A percentile compares a stretch with the other conserved stretches of the same genome.
phyloP scores from a whole-genome alignment of 2,888 invertebrate genomes.

The Erpobdella octoculata region DNA sequence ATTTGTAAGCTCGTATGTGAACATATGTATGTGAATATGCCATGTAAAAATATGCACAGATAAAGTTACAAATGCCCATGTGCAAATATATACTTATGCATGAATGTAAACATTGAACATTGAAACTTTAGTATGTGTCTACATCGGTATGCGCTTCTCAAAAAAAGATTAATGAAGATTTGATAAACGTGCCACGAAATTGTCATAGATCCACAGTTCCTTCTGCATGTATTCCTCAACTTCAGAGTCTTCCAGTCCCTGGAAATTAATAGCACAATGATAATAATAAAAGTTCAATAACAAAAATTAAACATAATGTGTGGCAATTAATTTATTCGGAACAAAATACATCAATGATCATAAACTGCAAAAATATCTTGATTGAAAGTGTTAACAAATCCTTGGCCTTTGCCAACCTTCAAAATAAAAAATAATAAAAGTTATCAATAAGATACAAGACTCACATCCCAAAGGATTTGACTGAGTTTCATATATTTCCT shows the following conservation, averaged over 20 bases:
- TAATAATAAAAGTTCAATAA: not conserved
- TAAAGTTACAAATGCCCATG: no score
- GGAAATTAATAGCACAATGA: constrained; percentile 30
- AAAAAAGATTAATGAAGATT: no score
- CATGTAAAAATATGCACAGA: no score
- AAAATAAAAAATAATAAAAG: not conserved
- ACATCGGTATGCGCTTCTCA: no score
- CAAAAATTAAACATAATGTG: not conserved
- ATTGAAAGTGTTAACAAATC: not conserved
- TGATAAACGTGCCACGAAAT: constrained; percentile 57
- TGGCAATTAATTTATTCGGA: not conserved
- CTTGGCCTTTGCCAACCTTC: not conserved
- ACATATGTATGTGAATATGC: no score
- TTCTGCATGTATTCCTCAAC: constrained; percentile 65
- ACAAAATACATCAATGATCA: not conserved
- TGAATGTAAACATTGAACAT: no score
- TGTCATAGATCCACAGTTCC: constrained; percentile 75
- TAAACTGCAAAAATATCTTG: constrained; percentile 10
- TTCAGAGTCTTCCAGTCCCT: constrained; percentile 64
- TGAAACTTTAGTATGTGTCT: no score
- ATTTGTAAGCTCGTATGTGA: no score
- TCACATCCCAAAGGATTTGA: constrained; percentile 56
- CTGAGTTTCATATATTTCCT: constrained; percentile 65
- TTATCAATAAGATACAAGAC: constrained; percentile 35
- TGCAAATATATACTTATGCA: no score